Percentiles rank a stretch among this genome's conserved stretches.
These are phyloP conservation scores for Lordiphosa mommai DNA, from an alignment of 1,140 invertebrate species.

Conservation along the genomic window DNA sequence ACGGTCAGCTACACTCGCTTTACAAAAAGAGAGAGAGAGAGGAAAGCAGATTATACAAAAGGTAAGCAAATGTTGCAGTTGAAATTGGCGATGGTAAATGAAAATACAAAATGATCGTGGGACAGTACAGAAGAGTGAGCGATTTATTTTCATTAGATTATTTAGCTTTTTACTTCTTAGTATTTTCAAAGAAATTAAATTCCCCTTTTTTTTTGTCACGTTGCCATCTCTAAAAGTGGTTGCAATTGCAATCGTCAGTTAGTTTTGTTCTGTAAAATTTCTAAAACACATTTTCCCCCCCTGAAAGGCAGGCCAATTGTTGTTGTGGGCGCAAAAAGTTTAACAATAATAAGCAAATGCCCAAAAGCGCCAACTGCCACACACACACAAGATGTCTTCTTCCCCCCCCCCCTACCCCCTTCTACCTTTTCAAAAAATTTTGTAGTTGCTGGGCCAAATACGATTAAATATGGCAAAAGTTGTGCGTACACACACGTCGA, in stretches of 20 bases:
- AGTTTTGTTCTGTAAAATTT: constrained; percentile 59
- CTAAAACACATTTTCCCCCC: constrained; percentile 48
- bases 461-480: constrained; percentile 77
- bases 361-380: constrained; percentile 56
- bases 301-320: constrained; percentile 25
- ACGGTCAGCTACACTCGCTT: constrained; percentile 13
- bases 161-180: too few relatives aligned
- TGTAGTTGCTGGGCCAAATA: constrained; percentile 55
- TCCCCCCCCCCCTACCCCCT: neutral
- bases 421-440: constrained; percentile 17
- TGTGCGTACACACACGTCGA: constrained; percentile 72
- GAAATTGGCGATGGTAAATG: constrained; percentile 20
- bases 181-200: too few relatives aligned
- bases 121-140: too few relatives aligned
- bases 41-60: constrained; percentile 59
- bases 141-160: too few relatives aligned
- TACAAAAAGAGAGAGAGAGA: constrained; percentile 4
- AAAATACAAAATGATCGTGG: too few relatives aligned
- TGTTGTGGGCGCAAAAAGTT: constrained; percentile 66
- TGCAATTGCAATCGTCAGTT: constrained; percentile 35
- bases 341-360: constrained; percentile 76
- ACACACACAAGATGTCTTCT: constrained; percentile 11
- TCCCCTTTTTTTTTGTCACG: neutral
- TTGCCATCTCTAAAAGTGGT: constrained; percentile 41
- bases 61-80: constrained; percentile 1